Evolutionary conservation across 2,888 invertebrate species (phyloP).

Genomic region (Epinotia demarniana): DNA sequence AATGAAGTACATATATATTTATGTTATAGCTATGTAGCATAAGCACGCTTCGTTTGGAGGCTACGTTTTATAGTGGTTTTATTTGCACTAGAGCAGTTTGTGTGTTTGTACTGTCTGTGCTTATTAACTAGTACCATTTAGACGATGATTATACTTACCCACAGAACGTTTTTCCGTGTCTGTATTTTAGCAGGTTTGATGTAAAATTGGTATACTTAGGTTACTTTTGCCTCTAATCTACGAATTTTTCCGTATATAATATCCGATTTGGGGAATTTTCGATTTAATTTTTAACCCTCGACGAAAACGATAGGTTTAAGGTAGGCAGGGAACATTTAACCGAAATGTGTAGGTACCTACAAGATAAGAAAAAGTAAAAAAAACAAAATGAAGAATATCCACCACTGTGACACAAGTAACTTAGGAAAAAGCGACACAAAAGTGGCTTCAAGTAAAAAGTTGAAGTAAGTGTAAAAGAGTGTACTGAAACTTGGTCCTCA

Average conservation of each 20-base stretch:
- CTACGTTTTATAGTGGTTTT: slow-evolving; percentile 19
- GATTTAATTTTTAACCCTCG: too few relatives aligned
- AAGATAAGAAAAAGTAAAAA: background rate
- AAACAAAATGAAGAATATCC: background rate
- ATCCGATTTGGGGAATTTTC: too few relatives aligned
- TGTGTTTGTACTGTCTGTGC: background rate
- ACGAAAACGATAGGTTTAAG: too few relatives aligned
- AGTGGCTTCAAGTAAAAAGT: slow-evolving; percentile 33
- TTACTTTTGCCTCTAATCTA: too few relatives aligned
- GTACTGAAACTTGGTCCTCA: slow-evolving; percentile 19
- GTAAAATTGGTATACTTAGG: too few relatives aligned
- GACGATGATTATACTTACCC: background rate
- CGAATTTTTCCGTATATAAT: too few relatives aligned
- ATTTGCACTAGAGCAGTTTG: slow-evolving; percentile 11
- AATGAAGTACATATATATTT: slow-evolving; percentile 21
- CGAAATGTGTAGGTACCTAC: background rate
- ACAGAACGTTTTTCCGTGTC: background rate
- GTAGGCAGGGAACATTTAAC: background rate
- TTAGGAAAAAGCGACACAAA: slow-evolving; percentile 29
- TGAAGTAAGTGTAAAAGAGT: slow-evolving; percentile 33
- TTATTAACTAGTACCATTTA: background rate
- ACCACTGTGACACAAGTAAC: background rate
- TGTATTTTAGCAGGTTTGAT: background rate
- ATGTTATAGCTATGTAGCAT: slow-evolving; percentile 18
- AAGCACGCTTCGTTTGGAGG: slow-evolving; percentile 36